Conservation (phyloP, 35 echinoderm and acorn worm species). For the Apostichopus californicus region DNA sequence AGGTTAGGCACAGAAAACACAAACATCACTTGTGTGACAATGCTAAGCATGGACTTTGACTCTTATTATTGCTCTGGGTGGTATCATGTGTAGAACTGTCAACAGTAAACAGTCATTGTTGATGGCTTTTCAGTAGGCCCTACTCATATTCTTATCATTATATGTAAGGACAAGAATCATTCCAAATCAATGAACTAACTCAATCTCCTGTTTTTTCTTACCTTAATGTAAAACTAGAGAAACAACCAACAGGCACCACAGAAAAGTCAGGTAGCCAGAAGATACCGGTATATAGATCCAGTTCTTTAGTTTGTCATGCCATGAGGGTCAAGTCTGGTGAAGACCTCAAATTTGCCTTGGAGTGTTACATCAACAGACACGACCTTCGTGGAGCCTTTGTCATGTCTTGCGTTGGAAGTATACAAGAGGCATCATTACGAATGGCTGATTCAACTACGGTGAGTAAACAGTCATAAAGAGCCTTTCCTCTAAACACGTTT, state of each 20-base stretch:
- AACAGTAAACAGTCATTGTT: too few species aligned
- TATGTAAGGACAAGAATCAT: too few species aligned
- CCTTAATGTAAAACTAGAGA: not conserved
- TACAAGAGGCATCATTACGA: slow-evolving; percentile 58
- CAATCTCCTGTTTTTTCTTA: too few species aligned
- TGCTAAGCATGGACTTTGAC: too few species aligned
- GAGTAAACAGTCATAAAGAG: slow-evolving; percentile 13
- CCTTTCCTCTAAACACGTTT: not conserved
- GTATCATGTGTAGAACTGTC: too few species aligned
- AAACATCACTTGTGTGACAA: too few species aligned
- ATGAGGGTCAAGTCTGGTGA: slow-evolving; percentile 70
- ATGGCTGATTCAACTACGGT: slow-evolving; percentile 78
- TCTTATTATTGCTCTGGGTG: too few species aligned
- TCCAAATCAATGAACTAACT: too few species aligned
- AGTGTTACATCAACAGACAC: slow-evolving; percentile 41
- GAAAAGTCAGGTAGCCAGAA: not conserved
- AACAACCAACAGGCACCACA: not conserved
- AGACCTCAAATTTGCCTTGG: slow-evolving; percentile 60
- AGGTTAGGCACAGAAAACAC: too few species aligned
- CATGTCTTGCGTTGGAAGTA: slow-evolving; percentile 78
- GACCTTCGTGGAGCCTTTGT: slow-evolving; percentile 66
- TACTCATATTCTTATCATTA: too few species aligned
- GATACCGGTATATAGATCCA: not conserved
- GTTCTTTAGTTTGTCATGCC: slow-evolving; percentile 58
- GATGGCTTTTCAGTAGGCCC: too few species aligned